phyloP scores from a whole-genome alignment of 2,113 vertebrate species.

The Engystomops pustulosus region DNA sequence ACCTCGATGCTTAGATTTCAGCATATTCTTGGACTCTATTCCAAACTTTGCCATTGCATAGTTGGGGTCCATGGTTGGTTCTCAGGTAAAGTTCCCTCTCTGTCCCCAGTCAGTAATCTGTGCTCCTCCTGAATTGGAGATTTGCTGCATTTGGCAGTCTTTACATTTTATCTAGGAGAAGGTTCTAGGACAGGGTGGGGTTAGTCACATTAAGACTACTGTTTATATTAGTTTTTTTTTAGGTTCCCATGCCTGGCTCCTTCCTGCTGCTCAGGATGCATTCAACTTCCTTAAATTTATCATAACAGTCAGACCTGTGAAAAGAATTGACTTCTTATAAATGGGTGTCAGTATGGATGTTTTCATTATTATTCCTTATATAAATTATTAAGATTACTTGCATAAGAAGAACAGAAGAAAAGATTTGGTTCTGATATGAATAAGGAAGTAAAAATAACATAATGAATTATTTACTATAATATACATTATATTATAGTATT shows the following conservation, averaged over 20 bases:
- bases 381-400: no score
- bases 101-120: neutral
- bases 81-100: neutral
- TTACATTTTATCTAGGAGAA: conserved; percentile 29
- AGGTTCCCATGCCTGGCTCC: conserved; percentile 72
- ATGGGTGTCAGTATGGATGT: no score
- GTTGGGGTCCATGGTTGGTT: conserved; percentile 78
- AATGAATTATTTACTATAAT: no score
- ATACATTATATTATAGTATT: no score
- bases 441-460: no score
- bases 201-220: neutral
- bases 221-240: conserved; percentile 65
- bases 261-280: conserved; percentile 76
- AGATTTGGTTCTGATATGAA: no score
- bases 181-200: conserved; percentile 32
- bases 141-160: neutral
- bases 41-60: conserved; percentile 78
- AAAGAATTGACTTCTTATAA: conserved; percentile 7
- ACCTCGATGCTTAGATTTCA: conserved; percentile 65
- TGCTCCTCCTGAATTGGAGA: neutral
- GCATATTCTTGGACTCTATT: conserved; percentile 70
- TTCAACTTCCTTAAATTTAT: conserved; percentile 63
- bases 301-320: conserved; percentile 63
- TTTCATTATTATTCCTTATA: no score
- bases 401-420: no score